Base-by-base conservation (phyloP, 2,113 vertebrate genomes). In the Erythrolamprus reginae region DNA sequence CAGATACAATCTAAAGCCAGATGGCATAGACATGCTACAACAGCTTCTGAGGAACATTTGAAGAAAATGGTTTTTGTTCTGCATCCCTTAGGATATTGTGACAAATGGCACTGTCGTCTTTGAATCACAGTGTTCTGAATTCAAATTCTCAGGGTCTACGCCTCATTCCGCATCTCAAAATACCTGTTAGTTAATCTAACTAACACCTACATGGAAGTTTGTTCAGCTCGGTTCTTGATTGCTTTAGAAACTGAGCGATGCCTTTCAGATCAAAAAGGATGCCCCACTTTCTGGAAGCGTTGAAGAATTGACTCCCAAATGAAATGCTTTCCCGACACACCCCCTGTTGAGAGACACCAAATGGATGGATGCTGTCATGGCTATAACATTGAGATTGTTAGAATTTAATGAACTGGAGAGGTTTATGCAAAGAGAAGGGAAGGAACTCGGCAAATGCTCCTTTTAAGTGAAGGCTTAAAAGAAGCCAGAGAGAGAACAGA, bases 311-410 rank as follows among this genome's bases (percentile, higher is more conserved):
- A 88, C 56, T 94, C 84, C 70, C 91, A 87, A 88, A 77, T 55
- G 1, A 45, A 90, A 91, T 19, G 89, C 56, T 33, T 90, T 89
- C 91, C 10, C 0, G 0, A 93, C 52, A 92, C 91, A 5, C 83
- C 92, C 90, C 85, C 88, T 94, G 47, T 88, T 0, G 0, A 58
- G 77, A 93, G 87, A 55, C 3, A 94, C 94, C 92, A 94, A 91
- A 95, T 92, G 92, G 26, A 92, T 87, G 93, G 92, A 92, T 26
- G 89, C 93, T 94, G 82, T 87, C 50, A 93, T 90, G 87, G 90
- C 89, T 55, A 90, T 88, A 65, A 56, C 56, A 55, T 21, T 38
- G 33, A 93, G 90, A 89, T 92, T 93, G 65, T 77, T 33, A 77
- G 28, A 51, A 70, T 33, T 51, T 85, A 88, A 93, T 87, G 50